Base-by-base conservation (phyloP, 2,888 invertebrate species). In the Dicycla oo region DNA sequence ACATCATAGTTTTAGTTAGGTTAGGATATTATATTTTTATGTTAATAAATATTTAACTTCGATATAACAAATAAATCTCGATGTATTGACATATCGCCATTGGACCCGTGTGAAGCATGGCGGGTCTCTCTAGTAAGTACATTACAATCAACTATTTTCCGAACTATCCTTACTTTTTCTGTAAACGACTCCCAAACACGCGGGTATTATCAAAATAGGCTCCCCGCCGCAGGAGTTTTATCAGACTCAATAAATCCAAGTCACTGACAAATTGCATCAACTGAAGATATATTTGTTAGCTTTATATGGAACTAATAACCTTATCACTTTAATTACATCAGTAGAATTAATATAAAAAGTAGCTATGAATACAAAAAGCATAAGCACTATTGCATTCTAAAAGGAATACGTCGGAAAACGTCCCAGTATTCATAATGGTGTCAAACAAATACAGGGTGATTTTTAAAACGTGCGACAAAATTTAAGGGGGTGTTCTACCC, bases 221-320 rank as follows among this genome's bases (percentile, higher is more conserved):
- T n/a, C n/a, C n/a, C n/a, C 90, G 79, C 87, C 89, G 87, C 88
- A 90, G 91, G 34, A 88, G 86, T 91, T 91, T 93, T 93, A 94
- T 93, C 94, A 91, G 90, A 80, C 83, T 80, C 92, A 86, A 94
- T 94, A 94, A 94, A 94, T 94, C 93, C 91, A 87, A 91, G 93
- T 91, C 93, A 81, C 89, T 90, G 88, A 88, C 92, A 93, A 94
- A 94, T 94, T 93, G 94, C 93, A 93, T 94, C 93, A 93, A 88
- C 26, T 65, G 30, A 38, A 49, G 13, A 45, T 61, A 65, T 45
- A 61, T 43, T 38, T 53, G 34, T 53, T 15, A 34, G 40, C 4
- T 53, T 40, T 54, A 13, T 53, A 62, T 13, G 18, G 23, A 64
- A 53, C 18, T 38, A 40, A 45, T 15, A 10, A 20, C 26, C 3